These are phyloP conservation scores for Enteromius trimaculatus DNA, from an alignment of 2,797 vertebrate species.

Conservation along the genomic window DNA sequence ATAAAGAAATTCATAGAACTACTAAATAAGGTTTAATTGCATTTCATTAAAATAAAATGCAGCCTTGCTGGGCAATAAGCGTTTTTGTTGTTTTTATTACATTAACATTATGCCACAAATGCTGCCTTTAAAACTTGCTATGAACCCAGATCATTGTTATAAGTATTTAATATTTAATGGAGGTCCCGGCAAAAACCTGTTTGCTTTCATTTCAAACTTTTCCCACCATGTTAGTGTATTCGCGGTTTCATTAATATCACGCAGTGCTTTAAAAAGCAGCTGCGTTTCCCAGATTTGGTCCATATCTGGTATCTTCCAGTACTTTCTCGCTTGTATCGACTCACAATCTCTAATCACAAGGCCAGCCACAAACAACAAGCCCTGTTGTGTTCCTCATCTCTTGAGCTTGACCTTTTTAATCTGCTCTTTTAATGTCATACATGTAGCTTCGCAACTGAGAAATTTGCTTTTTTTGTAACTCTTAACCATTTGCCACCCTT, in stretches of 20 bases:
- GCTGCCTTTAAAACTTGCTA: not conserved
- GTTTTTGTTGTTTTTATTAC: not conserved
- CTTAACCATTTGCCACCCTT: slow-evolving; percentile 19
- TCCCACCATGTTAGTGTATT: slow-evolving; percentile 50
- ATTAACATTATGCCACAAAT: not conserved
- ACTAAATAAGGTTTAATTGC: too few relatives aligned
- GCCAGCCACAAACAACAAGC: not conserved
- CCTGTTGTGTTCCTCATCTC: not conserved
- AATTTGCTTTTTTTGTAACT: slow-evolving; percentile 37
- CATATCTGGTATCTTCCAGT: not conserved
- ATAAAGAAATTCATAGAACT: too few relatives aligned
- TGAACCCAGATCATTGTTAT: not conserved
- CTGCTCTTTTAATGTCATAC: slow-evolving; percentile 44
- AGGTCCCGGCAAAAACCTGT: slow-evolving; percentile 15
- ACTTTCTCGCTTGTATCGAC: not conserved
- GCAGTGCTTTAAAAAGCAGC: not conserved
- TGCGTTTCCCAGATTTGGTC: not conserved
- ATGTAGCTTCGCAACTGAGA: slow-evolving; percentile 50
- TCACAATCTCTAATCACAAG: not conserved
- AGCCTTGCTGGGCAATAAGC: not conserved
- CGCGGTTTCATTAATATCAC: slow-evolving; percentile 19
- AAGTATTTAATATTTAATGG: not conserved
- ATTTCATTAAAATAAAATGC: too few relatives aligned
- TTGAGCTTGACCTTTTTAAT: slow-evolving; percentile 18
- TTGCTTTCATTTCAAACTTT: slow-evolving; percentile 72